phyloP scores from a whole-genome alignment of 2,888 invertebrate genomes.

The Zele albiditarsus region DNA sequence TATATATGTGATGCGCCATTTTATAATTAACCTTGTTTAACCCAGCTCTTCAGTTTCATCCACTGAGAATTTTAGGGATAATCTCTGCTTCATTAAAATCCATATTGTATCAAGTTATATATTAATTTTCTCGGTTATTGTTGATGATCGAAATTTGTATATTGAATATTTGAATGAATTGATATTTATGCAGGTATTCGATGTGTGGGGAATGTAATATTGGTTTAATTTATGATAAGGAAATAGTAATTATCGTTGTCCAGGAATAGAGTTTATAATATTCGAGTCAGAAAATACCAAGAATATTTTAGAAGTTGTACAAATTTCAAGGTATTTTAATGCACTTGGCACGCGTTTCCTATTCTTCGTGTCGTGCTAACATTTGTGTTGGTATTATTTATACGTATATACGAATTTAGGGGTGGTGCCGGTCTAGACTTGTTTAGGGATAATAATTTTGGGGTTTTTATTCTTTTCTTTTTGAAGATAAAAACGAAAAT shows the following conservation, averaged over 20 bases:
- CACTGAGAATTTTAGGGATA: slow-evolving; percentile 35
- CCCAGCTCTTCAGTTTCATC: slow-evolving; percentile 35
- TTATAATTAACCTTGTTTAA: slow-evolving; percentile 33
- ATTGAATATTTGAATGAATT: background rate
- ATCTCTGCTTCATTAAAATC: slow-evolving; percentile 20
- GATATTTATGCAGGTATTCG: no score
- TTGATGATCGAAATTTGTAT: background rate
- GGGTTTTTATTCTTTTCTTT: no score
- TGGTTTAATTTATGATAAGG: background rate
- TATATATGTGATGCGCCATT: background rate
- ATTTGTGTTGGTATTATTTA: background rate
- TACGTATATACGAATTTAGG: background rate
- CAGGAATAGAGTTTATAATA: background rate
- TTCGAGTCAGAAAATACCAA: background rate
- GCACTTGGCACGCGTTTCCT: background rate
- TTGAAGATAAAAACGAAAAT: no score
- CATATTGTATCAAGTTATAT: background rate
- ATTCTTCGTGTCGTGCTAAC: background rate
- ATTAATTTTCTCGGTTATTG: background rate
- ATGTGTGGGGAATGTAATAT: background rate
- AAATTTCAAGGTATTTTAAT: background rate
- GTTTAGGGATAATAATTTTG: no score
- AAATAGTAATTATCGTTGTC: background rate
- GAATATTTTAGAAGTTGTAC: background rate
- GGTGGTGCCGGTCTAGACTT: no score